Base-by-base conservation (phyloP, 2,888 invertebrate genomes). In the Leucoptera coffeella region DNA sequence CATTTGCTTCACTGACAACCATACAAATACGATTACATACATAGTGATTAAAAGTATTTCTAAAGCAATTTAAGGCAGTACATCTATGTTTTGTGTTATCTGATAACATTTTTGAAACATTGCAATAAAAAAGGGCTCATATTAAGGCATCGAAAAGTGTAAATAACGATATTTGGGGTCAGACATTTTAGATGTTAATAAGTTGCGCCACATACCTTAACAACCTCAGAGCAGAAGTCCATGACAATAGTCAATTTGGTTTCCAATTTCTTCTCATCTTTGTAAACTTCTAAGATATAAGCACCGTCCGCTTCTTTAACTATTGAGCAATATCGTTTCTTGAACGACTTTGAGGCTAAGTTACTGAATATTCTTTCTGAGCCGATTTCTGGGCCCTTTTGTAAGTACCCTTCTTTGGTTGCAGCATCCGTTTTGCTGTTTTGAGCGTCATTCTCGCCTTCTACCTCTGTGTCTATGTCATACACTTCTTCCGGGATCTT, bases 151-250 rank as follows among this genome's bases (percentile, higher is more conserved):
- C n/a, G n/a, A n/a, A n/a, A n/a, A n/a, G n/a, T n/a, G n/a, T n/a
- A n/a, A n/a, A n/a, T n/a, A n/a, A n/a, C n/a, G n/a, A n/a, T n/a
- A n/a, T n/a, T n/a, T n/a, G n/a, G n/a, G n/a, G n/a, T n/a, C n/a
- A n/a, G n/a, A n/a, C n/a, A n/a, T n/a, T n/a, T n/a, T n/a, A n/a
- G n/a, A n/a, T 11, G 22, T 12, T n/a, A 12, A 10, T 4, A 8
- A 17, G 4, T 4, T 3, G 25, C 6, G 7, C 26, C 26, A 50
- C 58, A 52, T 58, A 85, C 86, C 73, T 83, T 82, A 30, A 86
- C 78, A 41, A 93, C 89, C 52, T 91, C 90, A 2, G 85, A 85
- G 48, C 92, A 93, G 62, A 91, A 89, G 54, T 94, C 93, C 83
- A 94, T 85, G 36, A 90, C 91, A 49, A 94, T 87, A 17, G 91